Evolutionary conservation across 2,113 vertebrate genomes (phyloP), one percentile per base, ranked within the genome.

Genomic region (Syngnathus typhle): DNA sequence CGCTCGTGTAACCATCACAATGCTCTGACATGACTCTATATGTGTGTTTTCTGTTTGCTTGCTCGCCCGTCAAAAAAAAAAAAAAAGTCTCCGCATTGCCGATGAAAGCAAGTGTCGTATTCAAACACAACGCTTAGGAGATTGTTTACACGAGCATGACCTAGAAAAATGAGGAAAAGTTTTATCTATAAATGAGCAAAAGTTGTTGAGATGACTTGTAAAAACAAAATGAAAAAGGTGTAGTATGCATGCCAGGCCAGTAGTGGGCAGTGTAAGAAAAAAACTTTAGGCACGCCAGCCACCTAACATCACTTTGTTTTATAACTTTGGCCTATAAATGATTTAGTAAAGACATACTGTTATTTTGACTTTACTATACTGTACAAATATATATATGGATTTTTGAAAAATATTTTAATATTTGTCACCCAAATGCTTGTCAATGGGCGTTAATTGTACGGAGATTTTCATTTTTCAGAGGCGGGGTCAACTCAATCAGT

Each of bases 21-120:
- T 76, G 69, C 76, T 81, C 70, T 77, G 76, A 83, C 80, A 75
- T 75, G 74, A 78, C 68, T 80, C 38, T 80, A 21, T 73, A 69
- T 63, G 46, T 58, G 65, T 83, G 38, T 73, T 72, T 70, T 63
- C 37, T 58, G 60, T 82, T 75, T 73, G 36, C 71, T 71, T 5
- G 55, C 12, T 32, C 23, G 61, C 21, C 39, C 39, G 71, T 80
- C 69, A 84, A 75, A 78, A 32, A 32, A 32, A 32, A 32, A 32
- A 32, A 32, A 32, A 72, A 77, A 69, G 41, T 68, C 71, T 79
- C 66, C 75, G 72, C 73, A 66, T 69, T 60, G 38, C 52, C 72
- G n/a, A 39, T 21, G 23, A 62, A 67, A 15, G 61, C 18, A 52
- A 72, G 3, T 71, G 51, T 9, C 66, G 47, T 27, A 58, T 2